These are phyloP conservation scores for Brachionus koreanus DNA, from an alignment of 1,140 invertebrate species.

Conservation along the genomic window DNA sequence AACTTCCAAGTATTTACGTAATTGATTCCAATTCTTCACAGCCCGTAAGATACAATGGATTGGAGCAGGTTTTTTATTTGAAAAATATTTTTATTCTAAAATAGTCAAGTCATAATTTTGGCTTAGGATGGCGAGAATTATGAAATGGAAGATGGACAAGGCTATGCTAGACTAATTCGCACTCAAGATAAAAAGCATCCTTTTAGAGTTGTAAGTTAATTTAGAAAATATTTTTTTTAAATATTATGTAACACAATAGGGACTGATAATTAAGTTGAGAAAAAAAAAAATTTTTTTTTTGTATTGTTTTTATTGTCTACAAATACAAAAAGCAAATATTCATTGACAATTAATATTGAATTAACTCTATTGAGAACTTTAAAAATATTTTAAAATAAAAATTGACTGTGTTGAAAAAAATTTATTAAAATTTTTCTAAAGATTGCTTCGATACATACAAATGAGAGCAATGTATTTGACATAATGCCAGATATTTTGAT, in stretches of 20 bases:
- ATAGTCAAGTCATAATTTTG: background rate
- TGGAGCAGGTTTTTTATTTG: background rate
- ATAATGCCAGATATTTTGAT: background rate
- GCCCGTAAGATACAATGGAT: background rate
- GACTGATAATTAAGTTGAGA: too few species aligned
- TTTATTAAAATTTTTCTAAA: too few species aligned
- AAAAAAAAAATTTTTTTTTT: too few species aligned
- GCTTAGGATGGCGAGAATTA: background rate
- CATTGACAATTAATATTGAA: too few species aligned
- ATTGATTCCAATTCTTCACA: background rate
- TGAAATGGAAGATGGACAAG: background rate
- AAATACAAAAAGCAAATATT: too few species aligned
- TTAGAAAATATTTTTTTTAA: too few species aligned
- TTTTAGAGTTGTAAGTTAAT: background rate
- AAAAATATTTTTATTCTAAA: background rate
- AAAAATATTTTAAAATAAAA: too few species aligned
- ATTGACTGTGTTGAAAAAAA: too few species aligned
- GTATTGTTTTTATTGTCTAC: too few species aligned
- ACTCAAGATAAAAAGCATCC: background rate
- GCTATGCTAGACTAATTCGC: background rate
- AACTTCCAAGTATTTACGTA: background rate
- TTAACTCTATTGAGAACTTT: too few species aligned
- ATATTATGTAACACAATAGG: too few species aligned
- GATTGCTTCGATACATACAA: background rate
- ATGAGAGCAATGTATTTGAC: background rate